These are phyloP conservation scores for Haemorhous mexicanus DNA, from an alignment of 2,113 vertebrate species.

Conservation along the genomic window DNA sequence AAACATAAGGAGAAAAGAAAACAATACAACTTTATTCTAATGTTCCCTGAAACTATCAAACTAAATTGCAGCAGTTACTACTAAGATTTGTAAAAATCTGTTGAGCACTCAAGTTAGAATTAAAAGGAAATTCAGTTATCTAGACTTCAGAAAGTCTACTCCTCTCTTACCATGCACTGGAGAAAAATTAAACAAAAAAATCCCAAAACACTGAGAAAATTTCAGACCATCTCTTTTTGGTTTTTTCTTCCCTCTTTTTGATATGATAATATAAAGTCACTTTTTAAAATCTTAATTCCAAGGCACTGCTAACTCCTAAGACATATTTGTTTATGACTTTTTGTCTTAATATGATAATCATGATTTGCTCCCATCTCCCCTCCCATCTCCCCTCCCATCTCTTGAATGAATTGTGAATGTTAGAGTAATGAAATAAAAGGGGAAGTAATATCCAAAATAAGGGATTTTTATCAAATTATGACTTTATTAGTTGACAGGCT, in stretches of 20 bases:
- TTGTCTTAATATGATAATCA: neutral
- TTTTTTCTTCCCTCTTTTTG: neutral
- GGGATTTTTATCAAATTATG: neutral
- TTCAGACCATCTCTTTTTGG: neutral
- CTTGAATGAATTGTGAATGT: neutral
- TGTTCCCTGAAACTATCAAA: neutral
- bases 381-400: neutral
- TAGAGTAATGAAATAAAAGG: neutral
- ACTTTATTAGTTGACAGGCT: neutral
- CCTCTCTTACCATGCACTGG: neutral
- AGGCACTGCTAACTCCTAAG: neutral
- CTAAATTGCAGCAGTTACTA: neutral
- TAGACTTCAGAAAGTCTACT: neutral
- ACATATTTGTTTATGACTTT: neutral
- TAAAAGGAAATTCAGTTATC: neutral
- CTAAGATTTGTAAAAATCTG: neutral
- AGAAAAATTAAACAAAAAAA: neutral
- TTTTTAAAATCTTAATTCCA: neutral
- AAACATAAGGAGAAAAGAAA: neutral
- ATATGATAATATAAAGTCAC: neutral
- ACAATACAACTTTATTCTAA: neutral
- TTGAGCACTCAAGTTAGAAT: neutral
- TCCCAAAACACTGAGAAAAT: neutral
- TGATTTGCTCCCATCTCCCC: fast-evolving
- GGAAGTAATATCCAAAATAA: neutral